Conservation (phyloP, 2,797 vertebrate species). For the Oreonectes daqikongensis region DNA sequence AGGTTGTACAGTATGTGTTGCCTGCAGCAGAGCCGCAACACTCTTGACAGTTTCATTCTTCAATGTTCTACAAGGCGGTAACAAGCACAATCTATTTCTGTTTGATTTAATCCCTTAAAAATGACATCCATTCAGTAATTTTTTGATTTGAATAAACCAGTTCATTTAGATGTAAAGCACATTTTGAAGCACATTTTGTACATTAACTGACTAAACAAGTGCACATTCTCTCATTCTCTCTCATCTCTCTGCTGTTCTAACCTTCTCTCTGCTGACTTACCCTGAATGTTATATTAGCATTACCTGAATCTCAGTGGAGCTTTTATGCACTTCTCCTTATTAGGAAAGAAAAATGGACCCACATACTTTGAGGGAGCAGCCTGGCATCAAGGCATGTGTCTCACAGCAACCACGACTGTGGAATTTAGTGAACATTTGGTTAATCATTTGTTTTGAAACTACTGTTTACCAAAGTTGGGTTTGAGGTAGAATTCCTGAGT, state of each 20-base stretch:
- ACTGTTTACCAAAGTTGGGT: background rate
- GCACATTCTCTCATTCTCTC: background rate
- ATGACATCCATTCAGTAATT: background rate
- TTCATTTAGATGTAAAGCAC: background rate
- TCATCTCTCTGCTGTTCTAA: background rate
- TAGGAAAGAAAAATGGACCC: background rate
- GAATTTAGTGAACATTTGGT: conserved; percentile 17
- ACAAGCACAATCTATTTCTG: background rate
- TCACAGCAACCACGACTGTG: background rate
- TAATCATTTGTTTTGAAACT: conserved; percentile 38
- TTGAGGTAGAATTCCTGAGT: background rate
- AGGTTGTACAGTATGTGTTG: conserved; percentile 6
- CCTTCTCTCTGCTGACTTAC: conserved; percentile 13
- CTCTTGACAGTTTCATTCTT: conserved; percentile 8
- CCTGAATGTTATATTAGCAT: conserved; percentile 17
- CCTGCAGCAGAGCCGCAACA: background rate
- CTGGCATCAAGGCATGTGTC: conserved; percentile 11
- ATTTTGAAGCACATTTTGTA: background rate
- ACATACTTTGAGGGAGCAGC: background rate
- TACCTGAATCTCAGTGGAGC: conserved; percentile 20
- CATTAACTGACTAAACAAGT: background rate
- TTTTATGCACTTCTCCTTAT: conserved; percentile 10
- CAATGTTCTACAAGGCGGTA: background rate
- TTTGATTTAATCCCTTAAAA: background rate
- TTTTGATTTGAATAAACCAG: background rate